phyloP scores from a whole-genome alignment of 2,113 vertebrate species.

The Atrichornis clamosus region DNA sequence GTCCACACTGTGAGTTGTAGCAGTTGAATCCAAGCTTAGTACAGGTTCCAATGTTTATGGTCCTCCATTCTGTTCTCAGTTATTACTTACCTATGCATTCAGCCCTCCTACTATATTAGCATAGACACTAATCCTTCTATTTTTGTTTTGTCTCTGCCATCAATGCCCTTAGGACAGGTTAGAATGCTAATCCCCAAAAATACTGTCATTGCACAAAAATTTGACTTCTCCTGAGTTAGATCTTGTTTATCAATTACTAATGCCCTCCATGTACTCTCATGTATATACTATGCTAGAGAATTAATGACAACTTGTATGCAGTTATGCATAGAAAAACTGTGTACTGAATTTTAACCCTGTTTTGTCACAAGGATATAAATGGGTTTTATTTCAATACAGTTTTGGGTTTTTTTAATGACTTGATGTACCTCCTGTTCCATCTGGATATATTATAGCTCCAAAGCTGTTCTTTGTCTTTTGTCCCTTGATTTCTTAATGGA shows the following conservation, averaged over 20 bases:
- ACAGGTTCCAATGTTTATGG: not conserved
- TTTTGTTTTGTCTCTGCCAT: not conserved
- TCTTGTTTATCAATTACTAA: not conserved
- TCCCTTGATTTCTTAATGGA: not conserved
- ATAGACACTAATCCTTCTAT: not conserved
- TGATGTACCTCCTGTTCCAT: not conserved
- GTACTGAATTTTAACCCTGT: not conserved
- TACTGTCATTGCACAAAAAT: not conserved
- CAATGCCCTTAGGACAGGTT: not conserved
- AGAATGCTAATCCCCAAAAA: not conserved
- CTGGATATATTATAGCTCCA: not conserved
- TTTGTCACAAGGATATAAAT: not conserved
- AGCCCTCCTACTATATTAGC: not conserved
- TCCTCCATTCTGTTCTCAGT: not conserved
- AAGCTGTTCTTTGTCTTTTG: not conserved
- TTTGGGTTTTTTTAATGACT: not conserved
- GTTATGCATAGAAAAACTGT: not conserved
- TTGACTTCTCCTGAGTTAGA: not conserved
- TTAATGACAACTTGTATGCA: not conserved
- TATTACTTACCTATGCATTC: not conserved
- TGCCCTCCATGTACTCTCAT: not conserved
- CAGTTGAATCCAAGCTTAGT: not conserved
- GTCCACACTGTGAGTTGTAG: not conserved
- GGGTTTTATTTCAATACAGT: not conserved
- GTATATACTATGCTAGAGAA: not conserved